Conservation (phyloP, 2,888 invertebrate genomes). For the Byasa hedistus region DNA sequence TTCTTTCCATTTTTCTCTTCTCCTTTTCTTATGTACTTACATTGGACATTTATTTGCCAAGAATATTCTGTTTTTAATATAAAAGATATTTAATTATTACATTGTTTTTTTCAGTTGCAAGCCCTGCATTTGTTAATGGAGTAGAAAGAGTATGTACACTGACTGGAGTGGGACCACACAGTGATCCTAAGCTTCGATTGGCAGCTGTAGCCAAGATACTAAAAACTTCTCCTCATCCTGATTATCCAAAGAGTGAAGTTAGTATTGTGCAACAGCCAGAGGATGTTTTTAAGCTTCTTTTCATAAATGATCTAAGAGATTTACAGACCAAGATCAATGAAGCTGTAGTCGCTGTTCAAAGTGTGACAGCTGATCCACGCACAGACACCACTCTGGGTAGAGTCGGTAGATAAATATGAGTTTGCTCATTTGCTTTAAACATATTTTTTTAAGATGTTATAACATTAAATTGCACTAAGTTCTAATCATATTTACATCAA, state of each 20-base stretch:
- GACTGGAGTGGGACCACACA: slow-evolving; percentile 68
- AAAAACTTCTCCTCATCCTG: slow-evolving; percentile 89
- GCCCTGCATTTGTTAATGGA: slow-evolving; percentile 90
- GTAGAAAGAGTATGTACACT: slow-evolving; percentile 88
- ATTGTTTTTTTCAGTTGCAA: slow-evolving; percentile 82
- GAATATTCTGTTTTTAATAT: background rate
- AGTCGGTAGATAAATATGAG: slow-evolving; percentile 84
- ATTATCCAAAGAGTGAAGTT: slow-evolving; percentile 63
- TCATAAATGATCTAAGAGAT: slow-evolving; percentile 90
- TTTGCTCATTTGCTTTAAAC: background rate
- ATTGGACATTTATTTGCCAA: no score
- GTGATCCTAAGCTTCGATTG: slow-evolving; percentile 64
- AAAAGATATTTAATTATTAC: background rate
- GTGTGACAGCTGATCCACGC: slow-evolving; percentile 96
- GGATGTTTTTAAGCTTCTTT: slow-evolving; percentile 87
- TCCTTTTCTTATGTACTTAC: no score
- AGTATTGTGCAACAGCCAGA: slow-evolving; percentile 68
- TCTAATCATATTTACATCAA: background rate
- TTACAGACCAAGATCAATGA: slow-evolving; percentile 97
- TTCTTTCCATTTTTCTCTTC: no score
- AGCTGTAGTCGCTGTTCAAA: slow-evolving; percentile 94
- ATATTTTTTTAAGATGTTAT: background rate
- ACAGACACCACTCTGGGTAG: slow-evolving; percentile 96
- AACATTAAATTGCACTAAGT: slow-evolving; percentile 13
- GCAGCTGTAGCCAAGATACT: slow-evolving; percentile 87